Evolutionary conservation across 2,113 vertebrate genomes (phyloP), one percentile per base, ranked within the genome.

Genomic region (Anthoscopus minutus): DNA sequence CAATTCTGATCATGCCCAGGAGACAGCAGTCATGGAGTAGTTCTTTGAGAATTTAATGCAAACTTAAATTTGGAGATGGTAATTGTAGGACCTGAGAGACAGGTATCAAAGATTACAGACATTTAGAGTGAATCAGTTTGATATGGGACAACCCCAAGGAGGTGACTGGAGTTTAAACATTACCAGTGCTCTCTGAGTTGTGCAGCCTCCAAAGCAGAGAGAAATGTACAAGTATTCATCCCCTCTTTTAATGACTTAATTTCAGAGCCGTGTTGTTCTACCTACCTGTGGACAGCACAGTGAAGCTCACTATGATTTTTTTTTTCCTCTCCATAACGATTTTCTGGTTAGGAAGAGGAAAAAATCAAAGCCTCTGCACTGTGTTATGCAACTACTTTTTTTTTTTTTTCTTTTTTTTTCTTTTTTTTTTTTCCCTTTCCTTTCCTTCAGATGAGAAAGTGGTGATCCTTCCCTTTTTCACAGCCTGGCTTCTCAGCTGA

Each of bases 401-500:
- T 27, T 6, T 25, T 4, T 11, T 31, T 6, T 10, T 7, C 7
- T 2, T 5, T 8, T 15, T 15, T 24, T 25, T 10, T 8, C 28
- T 51, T 5, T 13, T 28, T 28, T 17, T 30, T 35, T 57, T 42
- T 42, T 42, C 16, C 16, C 13, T 42, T 42, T 42, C 42, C 42
- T n/a, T 21, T 2, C 0, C 42, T 53, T 51, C 35, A 91, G 87
- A 79, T 84, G 66, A 91, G 90, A 89, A 91, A 48, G 45, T 82
- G 64, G 90, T 88, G 51, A 62, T 93, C 48, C 24, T 60, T 74
- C 53, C 40, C 47, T 76, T 89, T 76, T 81, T 92, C 73, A n/a
- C 65, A 96, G 88, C 76, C 93, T 93, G 80, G 25, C 42, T 97
- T 96, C 79, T 93, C 95, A 96, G 93, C 78, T 83, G 72, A 76